Percentiles rank a stretch among this genome's conserved stretches.
phyloP scores from a whole-genome alignment of 1,140 invertebrate species.

The Muscidifurax raptorellus region DNA sequence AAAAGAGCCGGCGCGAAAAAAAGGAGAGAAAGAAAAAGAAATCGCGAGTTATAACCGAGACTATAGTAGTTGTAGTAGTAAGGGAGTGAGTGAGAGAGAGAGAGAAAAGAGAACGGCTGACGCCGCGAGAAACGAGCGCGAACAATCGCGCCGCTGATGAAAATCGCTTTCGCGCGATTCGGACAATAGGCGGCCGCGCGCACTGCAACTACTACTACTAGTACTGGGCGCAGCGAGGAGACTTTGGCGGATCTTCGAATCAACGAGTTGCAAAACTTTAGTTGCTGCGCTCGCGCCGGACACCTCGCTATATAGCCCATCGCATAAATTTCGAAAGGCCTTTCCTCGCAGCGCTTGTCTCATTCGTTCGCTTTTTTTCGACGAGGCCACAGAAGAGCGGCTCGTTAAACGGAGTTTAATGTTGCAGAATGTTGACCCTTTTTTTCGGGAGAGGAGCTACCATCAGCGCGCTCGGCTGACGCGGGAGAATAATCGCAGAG shows the following conservation, averaged over 20 bases:
- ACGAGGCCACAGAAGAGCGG: not conserved
- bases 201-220: not conserved
- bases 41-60: no score
- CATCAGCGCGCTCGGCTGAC: no score
- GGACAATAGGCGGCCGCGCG: slow-evolving; percentile 52
- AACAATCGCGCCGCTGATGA: slow-evolving; percentile 67
- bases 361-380: not conserved
- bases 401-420: slow-evolving; percentile 19
- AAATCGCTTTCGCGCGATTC: slow-evolving; percentile 60
- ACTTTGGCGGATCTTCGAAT: slow-evolving; percentile 33
- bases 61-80: no score
- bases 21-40: not conserved
- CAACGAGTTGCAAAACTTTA: slow-evolving; percentile 47
- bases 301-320: not conserved
- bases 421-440: slow-evolving; percentile 5
- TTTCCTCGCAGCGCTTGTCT: not conserved
- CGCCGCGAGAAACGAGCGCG: slow-evolving; percentile 51
- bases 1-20: not conserved
- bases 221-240: not conserved
- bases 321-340: not conserved
- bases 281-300: not conserved
- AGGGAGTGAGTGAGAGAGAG: not conserved
- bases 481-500: not conserved
- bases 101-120: slow-evolving; percentile 35
- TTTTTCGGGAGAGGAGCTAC: not conserved